phyloP scores from a whole-genome alignment of 2,113 vertebrate genomes.

The Porphyrio hochstetteri region DNA sequence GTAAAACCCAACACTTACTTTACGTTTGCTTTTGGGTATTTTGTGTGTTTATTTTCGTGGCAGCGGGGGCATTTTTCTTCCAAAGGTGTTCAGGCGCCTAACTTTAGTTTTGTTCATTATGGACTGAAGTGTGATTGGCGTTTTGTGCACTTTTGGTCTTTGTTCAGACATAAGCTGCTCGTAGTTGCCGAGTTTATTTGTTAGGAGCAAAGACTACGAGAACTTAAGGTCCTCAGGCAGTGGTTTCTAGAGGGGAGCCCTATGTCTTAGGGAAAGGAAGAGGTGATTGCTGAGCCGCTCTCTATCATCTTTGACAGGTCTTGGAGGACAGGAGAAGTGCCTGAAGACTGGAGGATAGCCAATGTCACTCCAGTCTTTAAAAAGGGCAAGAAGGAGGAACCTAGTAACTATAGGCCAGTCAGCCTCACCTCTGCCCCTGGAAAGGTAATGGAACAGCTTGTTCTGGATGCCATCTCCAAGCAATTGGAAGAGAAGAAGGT shows the following conservation, averaged over 20 bases:
- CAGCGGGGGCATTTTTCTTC: not conserved
- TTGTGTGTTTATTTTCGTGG: not conserved
- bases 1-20: not conserved
- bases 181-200: not conserved
- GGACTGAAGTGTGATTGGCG: not conserved
- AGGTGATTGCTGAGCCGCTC: no score
- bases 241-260: not conserved
- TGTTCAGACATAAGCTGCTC: not conserved
- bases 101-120: not conserved
- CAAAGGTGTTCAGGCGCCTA: not conserved
- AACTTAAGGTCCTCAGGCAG: accelerated
- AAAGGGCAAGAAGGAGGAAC: no score
- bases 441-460: no score
- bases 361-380: no score
- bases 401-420: no score
- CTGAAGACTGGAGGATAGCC: no score
- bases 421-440: no score
- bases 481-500: no score
- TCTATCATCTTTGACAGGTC: no score
- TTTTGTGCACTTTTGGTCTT: not conserved
- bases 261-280: not conserved
- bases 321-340: no score
- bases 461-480: no score
- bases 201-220: not conserved
- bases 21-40: not conserved